Evolutionary conservation across 2,888 invertebrate genomes (phyloP).

Genomic region (Dione juno): DNA sequence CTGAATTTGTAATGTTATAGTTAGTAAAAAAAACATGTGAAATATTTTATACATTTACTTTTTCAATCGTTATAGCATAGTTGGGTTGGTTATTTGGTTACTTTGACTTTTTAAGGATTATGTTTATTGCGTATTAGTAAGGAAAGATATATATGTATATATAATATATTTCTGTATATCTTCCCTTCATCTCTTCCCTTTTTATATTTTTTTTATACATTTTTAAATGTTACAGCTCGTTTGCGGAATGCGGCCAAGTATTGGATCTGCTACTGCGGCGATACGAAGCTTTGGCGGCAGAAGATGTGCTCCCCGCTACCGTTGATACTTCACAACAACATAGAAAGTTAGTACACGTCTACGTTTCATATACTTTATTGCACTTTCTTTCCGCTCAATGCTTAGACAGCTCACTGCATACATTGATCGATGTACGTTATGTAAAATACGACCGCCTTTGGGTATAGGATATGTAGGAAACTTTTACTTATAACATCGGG

Average conservation of each 20-base stretch:
- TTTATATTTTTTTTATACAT: not conserved
- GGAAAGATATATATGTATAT: too few species aligned
- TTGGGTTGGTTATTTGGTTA: too few species aligned
- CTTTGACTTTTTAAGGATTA: too few species aligned
- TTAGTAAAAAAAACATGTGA: too few species aligned
- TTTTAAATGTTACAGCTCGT: slow-evolving; percentile 72
- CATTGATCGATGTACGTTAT: not conserved
- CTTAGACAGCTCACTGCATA: slow-evolving; percentile 23
- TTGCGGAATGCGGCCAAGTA: slow-evolving; percentile 94
- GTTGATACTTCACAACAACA: slow-evolving; percentile 86
- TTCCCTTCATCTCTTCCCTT: too few species aligned
- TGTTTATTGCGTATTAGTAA: too few species aligned
- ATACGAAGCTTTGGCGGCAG: slow-evolving; percentile 87
- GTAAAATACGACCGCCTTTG: not conserved
- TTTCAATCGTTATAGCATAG: too few species aligned
- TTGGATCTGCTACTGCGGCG: slow-evolving; percentile 91
- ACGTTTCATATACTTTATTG: slow-evolving; percentile 20
- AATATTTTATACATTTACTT: too few species aligned
- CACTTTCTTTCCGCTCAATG: slow-evolving; percentile 20
- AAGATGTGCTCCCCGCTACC: slow-evolving; percentile 78
- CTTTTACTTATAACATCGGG: too few species aligned
- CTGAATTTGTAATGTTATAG: too few species aligned
- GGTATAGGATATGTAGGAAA: too few species aligned
- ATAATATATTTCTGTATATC: too few species aligned
- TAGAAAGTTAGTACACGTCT: slow-evolving; percentile 82